Percentiles rank a stretch among this genome's conserved stretches.
Conservation (phyloP, 2,888 invertebrate genomes). For the Cordilura impudica region DNA sequence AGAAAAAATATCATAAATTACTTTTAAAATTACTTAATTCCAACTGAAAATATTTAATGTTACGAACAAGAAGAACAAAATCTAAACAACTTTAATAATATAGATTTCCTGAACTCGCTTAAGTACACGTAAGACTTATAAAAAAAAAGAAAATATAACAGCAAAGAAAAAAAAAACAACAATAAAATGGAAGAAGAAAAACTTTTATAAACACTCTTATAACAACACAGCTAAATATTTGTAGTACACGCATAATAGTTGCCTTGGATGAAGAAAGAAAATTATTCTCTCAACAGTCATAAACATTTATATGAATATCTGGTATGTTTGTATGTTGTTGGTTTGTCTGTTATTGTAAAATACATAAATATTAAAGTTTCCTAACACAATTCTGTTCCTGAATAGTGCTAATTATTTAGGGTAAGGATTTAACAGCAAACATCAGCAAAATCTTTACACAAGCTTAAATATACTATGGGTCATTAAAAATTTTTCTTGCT, state of each 20-base stretch:
- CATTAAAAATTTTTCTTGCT: too few relatives aligned
- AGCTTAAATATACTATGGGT: not conserved
- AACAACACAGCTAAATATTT: constrained; percentile 26
- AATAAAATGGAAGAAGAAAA: not conserved
- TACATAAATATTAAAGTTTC: constrained; percentile 35
- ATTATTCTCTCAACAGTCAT: constrained; percentile 1
- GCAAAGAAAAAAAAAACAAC: not conserved
- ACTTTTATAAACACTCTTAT: constrained; percentile 16
- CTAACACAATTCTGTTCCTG: constrained; percentile 65
- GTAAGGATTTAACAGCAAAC: constrained; percentile 66
- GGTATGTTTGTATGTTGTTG: not conserved
- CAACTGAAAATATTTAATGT: constrained; percentile 3
- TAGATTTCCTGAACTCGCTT: not conserved
- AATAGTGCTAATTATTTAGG: constrained; percentile 76
- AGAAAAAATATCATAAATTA: not conserved
- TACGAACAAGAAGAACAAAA: constrained; percentile 7
- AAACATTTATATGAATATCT: constrained; percentile 4
- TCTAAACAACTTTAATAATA: constrained; percentile 24
- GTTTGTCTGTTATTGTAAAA: not conserved
- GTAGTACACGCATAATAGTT: constrained; percentile 33
- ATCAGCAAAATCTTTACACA: constrained; percentile 40
- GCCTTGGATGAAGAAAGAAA: not conserved
- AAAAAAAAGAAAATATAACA: not conserved
- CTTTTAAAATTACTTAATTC: not conserved
- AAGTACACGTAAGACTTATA: constrained; percentile 12